Evolutionary conservation across 2,113 vertebrate species (phyloP), one percentile per base, ranked within the genome.

Genomic region (Cyphomyrus plagiostoma): DNA sequence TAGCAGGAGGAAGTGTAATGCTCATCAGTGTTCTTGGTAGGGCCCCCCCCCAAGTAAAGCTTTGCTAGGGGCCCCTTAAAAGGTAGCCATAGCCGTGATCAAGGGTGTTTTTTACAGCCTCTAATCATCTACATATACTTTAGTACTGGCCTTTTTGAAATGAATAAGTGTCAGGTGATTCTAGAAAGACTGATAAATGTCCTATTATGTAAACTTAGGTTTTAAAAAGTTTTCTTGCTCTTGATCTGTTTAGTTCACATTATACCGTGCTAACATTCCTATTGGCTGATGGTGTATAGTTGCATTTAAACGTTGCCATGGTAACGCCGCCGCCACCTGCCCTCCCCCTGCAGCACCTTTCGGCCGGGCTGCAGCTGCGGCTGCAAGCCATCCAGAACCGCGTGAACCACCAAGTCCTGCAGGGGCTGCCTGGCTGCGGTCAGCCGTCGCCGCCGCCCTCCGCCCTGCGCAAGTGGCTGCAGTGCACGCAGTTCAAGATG

Each of bases 401-500:
- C 10, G 98, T 98, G 84, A 99, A 98, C 96, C 97, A 98, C 90
- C 98, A 98, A 93, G 97, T 96, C 95, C 96, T 99, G 84, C 96
- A 97, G 94, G 95, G 96, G 90, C 93, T 96, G 70, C 95, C 96
- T 5, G 94, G 95, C 58, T 94, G 95, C 0, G 95, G 94, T 48
- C 96, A 94, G 56, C 94, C 97, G 9, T 96, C 95, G 46, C 94
- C 96, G 0, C 96, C 95, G 91, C 97, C 97, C 0, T 96, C 95
- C 0, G 97, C 97, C 52, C 96, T 99, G 87, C 97, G 98, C 92
- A 99, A 99, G 91, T 99, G 98, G 98, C 96, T 99, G 26, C 98
- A 97, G 92, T 99, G 98, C 90, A 98, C 98, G 15, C 98, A 98
- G 91, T 99, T 99, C 93, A 99, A 99, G 93, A 99, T 99, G 98